A percentile compares a stretch with the other conserved stretches of the same genome.
Conservation (phyloP, 1,140 invertebrate genomes). For the Sinonovacula constricta region DNA sequence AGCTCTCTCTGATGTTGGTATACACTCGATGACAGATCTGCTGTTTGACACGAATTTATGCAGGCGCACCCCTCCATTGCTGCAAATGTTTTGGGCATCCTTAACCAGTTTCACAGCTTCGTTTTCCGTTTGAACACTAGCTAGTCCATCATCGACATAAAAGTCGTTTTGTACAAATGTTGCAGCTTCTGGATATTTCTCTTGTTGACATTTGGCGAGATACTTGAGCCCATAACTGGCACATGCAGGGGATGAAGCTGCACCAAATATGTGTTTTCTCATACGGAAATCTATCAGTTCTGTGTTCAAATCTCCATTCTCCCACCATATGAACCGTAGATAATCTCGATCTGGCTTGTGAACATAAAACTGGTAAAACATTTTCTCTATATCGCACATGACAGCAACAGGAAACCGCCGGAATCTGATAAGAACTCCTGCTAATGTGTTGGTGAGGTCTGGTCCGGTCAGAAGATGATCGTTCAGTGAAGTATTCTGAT, state of each 20-base stretch:
- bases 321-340: constrained; percentile 48
- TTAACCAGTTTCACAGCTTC: constrained; percentile 53
- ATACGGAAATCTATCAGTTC: constrained; percentile 45
- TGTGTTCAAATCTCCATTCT: constrained; percentile 13
- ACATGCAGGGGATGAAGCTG: constrained; percentile 52
- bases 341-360: constrained; percentile 19
- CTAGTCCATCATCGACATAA: constrained; percentile 65
- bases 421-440: constrained; percentile 57
- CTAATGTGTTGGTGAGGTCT: constrained; percentile 56
- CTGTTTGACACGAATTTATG: constrained; percentile 61
- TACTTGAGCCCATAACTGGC: constrained; percentile 56
- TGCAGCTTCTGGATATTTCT: constrained; percentile 8
- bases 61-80: constrained; percentile 51
- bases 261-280: constrained; percentile 56
- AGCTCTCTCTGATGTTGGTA: constrained; percentile 42
- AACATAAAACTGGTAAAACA: constrained; percentile 22
- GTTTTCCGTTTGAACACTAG: constrained; percentile 29
- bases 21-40: constrained; percentile 50
- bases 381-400: constrained; percentile 59
- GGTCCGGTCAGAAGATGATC: constrained; percentile 59
- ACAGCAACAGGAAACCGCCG: constrained; percentile 51
- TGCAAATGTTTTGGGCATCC: constrained; percentile 37
- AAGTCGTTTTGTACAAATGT: constrained; percentile 52
- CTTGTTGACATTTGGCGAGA: constrained; percentile 36
- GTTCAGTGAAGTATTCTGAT: constrained; percentile 58